Base-by-base conservation (phyloP, 2,113 vertebrate species). In the Pterocles orientalis region DNA sequence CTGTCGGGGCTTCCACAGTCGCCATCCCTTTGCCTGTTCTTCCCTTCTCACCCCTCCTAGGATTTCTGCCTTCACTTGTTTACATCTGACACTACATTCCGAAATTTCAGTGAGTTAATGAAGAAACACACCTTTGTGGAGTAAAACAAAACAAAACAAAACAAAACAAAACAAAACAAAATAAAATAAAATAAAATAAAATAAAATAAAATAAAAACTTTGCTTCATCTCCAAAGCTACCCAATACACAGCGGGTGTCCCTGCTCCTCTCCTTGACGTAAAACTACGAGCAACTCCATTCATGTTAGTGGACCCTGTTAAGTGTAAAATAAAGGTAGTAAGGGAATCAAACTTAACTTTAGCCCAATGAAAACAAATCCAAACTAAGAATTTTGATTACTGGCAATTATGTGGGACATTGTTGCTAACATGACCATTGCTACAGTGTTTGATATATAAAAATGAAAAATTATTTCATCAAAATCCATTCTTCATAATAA, bases 121-220 rank as follows among this genome's bases (percentile, higher is more conserved):
- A 58, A 9, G 0, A 58, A 64, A 16, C 53, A 33, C 58, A 51
- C n/a, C 19, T 58, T 65, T 0, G 0, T 50, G 15, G 26, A 10
- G 47, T 53, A 69, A 31, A n/a, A n/a, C n/a, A n/a, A n/a, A n/a
- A n/a, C n/a, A n/a, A n/a, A n/a, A n/a, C n/a, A n/a, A n/a, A n/a
- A n/a, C n/a, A n/a, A n/a, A n/a, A n/a, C n/a, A n/a, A n/a, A n/a
- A n/a, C n/a, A n/a, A n/a, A n/a, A n/a, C n/a, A n/a, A n/a, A n/a
- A n/a, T n/a, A n/a, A 57, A 54, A 14, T 6, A 6, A 61, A 64
- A 23, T 15, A 62, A 28, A 56, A 31, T 18, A 34, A 12, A 58
- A 24, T 15, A 19, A 48, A 29, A 53, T 7, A 36, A 33, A 57
- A 29, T 7, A 36, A 53, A 36, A 53, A 6, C 45, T 71, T 71